phyloP scores from a whole-genome alignment of 2,797 vertebrate species.

The Acanthurus tractus region DNA sequence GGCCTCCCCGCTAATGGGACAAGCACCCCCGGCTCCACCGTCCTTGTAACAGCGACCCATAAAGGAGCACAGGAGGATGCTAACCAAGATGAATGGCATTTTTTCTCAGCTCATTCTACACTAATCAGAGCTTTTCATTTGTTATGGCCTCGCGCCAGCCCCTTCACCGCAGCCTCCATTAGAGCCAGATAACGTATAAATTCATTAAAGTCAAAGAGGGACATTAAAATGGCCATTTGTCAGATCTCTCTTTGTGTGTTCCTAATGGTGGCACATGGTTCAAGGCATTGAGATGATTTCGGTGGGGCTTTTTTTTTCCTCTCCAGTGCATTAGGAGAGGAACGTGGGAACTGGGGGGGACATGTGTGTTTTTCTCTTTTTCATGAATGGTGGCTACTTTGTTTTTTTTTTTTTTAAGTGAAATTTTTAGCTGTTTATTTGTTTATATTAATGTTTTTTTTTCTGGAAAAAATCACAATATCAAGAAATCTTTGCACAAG shows the following conservation, averaged over 20 bases:
- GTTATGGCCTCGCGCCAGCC: slow-evolving; percentile 81
- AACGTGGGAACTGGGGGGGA: slow-evolving; percentile 70
- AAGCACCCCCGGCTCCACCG: slow-evolving; percentile 74
- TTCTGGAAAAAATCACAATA: neutral
- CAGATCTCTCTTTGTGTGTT: slow-evolving; percentile 84
- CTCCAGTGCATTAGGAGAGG: slow-evolving; percentile 44
- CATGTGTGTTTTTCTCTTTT: slow-evolving; percentile 15
- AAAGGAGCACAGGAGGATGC: slow-evolving; percentile 87
- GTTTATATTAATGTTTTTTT: neutral
- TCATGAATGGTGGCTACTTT: slow-evolving; percentile 16
- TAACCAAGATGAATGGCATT: slow-evolving; percentile 88
- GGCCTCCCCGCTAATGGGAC: slow-evolving; percentile 81
- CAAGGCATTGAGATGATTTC: slow-evolving; percentile 83
- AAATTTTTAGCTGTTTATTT: neutral
- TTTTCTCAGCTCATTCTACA: slow-evolving; percentile 86
- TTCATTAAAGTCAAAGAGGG: slow-evolving; percentile 90
- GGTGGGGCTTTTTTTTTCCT: slow-evolving; percentile 52
- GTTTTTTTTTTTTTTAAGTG: neutral
- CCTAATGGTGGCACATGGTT: slow-evolving; percentile 89
- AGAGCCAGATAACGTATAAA: slow-evolving; percentile 86
- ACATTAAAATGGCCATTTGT: slow-evolving; percentile 87
- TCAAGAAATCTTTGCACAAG: neutral
- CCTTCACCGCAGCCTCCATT: slow-evolving; percentile 80
- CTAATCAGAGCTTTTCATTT: slow-evolving; percentile 89
- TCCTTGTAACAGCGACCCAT: slow-evolving; percentile 83